phyloP scores from a whole-genome alignment of 2,797 vertebrate genomes.

The Coregonus sp. region DNA sequence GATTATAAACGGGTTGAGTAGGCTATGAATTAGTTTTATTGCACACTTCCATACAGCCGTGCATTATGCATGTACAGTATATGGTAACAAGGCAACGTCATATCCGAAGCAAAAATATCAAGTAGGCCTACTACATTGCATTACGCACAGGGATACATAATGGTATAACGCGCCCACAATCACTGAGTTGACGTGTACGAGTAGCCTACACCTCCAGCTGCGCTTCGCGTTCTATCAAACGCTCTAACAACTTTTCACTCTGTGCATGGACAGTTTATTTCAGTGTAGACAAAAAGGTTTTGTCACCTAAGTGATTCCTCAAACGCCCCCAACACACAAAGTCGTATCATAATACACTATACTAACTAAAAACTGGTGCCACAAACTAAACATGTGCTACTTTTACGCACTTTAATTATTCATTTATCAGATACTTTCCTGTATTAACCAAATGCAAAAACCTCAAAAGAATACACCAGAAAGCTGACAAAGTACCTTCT shows the following conservation, averaged over 20 bases:
- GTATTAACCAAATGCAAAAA: background rate
- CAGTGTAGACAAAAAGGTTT: too few relatives aligned
- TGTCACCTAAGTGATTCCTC: too few relatives aligned
- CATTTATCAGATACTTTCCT: background rate
- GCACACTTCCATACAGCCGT: background rate
- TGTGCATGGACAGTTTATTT: background rate
- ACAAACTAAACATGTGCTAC: background rate
- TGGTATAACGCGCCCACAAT: background rate
- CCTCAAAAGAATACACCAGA: background rate
- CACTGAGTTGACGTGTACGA: background rate
- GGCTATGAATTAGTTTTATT: background rate
- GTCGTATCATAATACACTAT: background rate
- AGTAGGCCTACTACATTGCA: too few relatives aligned
- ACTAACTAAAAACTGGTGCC: background rate
- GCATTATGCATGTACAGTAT: background rate
- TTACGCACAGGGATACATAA: background rate
- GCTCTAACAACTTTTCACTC: background rate
- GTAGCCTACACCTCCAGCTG: background rate
- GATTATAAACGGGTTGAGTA: background rate
- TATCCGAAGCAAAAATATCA: too few relatives aligned
- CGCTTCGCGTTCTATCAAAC: background rate
- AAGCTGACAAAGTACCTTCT: constrained; percentile 79
- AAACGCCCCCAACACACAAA: background rate
- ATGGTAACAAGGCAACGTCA: too few relatives aligned
- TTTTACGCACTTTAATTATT: background rate